Conservation (phyloP, 2,888 invertebrate genomes). For the Rotaria socialis region DNA sequence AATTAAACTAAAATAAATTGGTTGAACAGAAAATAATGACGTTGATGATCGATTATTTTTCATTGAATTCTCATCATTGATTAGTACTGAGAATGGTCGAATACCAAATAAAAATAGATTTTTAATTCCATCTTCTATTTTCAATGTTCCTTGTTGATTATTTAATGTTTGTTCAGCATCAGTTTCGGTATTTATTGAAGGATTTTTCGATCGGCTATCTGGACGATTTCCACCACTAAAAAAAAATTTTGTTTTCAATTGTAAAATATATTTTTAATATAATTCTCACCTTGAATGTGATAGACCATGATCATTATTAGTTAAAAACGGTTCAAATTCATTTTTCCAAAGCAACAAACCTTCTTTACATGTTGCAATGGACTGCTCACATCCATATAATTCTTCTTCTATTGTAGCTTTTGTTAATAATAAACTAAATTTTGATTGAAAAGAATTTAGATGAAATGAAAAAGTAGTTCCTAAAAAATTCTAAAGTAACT, state of each 20-base stretch:
- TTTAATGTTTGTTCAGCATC: neutral
- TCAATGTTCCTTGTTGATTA: neutral
- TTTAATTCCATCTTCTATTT: constrained; percentile 19
- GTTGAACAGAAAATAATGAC: neutral
- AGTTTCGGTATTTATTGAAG: neutral
- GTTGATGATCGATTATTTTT: neutral
- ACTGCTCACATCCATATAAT: constrained; percentile 60
- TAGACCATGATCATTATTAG: neutral
- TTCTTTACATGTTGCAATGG: constrained; percentile 66
- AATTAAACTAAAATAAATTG: constrained; percentile 1
- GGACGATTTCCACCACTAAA: neutral
- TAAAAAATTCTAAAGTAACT: too few relatives aligned
- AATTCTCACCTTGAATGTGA: neutral
- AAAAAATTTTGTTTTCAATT: too few relatives aligned
- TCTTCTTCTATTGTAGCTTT: constrained; percentile 29
- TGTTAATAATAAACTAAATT: constrained; percentile 48
- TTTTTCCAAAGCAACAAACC: neutral
- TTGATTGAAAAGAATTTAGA: too few relatives aligned
- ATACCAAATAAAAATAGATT: neutral
- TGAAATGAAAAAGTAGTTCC: too few relatives aligned
- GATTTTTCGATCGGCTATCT: neutral
- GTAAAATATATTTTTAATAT: neutral
- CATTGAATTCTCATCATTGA: neutral
- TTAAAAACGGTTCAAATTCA: neutral
- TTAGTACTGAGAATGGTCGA: neutral